A percentile compares a stretch with the other conserved stretches of the same genome.
Conservation (phyloP, 2,113 vertebrate species). For the Sinosuthora webbiana region DNA sequence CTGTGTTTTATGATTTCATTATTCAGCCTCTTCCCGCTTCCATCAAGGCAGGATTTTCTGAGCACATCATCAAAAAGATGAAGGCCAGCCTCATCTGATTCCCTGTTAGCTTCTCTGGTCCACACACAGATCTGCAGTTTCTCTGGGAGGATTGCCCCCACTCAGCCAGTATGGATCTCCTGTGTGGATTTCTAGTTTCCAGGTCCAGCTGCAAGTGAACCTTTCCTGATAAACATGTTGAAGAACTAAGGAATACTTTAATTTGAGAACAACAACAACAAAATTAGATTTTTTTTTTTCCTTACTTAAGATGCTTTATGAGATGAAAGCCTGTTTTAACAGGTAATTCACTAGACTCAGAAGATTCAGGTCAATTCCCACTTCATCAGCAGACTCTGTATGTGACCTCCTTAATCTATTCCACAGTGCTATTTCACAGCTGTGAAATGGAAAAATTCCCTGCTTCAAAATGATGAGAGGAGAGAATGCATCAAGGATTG, state of each 20-base stretch:
- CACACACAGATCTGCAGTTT: background rate
- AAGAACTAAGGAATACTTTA: background rate
- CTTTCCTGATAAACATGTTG: background rate
- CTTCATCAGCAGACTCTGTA: background rate
- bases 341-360: background rate
- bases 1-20: background rate
- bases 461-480: background rate
- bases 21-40: background rate
- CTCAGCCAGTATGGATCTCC: background rate
- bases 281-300: background rate
- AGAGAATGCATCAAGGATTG: background rate
- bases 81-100: background rate
- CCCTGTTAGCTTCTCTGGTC: background rate
- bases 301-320: background rate
- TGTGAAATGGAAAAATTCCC: background rate
- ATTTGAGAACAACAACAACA: background rate
- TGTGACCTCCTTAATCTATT: slow-evolving; percentile 22
- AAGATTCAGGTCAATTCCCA: slow-evolving; percentile 4
- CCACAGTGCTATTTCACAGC: background rate
- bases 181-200: background rate
- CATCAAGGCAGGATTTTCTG: background rate
- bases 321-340: background rate
- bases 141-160: background rate
- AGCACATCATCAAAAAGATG: background rate
- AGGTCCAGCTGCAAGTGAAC: background rate